Evolutionary conservation across 2,888 invertebrate genomes (phyloP).

Genomic region (Achlya flavicornis): DNA sequence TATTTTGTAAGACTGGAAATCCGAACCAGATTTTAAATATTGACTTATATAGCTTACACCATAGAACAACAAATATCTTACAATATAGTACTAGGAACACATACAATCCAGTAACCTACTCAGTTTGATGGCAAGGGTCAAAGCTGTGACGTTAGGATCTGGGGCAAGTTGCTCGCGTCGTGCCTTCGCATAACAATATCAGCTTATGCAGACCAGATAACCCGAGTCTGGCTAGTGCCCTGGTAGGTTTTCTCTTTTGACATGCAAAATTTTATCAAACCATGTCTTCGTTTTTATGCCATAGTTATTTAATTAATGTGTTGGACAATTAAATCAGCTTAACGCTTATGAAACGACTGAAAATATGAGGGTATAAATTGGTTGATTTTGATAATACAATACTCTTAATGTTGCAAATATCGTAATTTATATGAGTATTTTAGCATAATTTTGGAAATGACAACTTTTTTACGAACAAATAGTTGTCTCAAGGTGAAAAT

Average conservation of each 20-base stretch:
- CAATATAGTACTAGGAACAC: neutral
- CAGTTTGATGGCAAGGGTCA: slow-evolving; percentile 18
- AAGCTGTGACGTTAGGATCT: slow-evolving; percentile 33
- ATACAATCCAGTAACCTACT: neutral
- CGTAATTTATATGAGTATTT: too few relatives aligned
- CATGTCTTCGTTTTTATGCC: too few relatives aligned
- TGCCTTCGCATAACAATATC: slow-evolving; percentile 55
- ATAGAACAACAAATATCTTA: neutral
- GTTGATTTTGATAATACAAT: too few relatives aligned
- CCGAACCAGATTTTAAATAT: neutral
- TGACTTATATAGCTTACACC: neutral
- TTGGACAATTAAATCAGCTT: too few relatives aligned
- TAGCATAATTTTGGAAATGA: too few relatives aligned
- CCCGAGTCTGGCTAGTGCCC: slow-evolving; percentile 32
- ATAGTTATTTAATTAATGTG: too few relatives aligned
- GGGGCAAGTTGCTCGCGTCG: slow-evolving; percentile 40
- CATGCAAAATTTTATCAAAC: slow-evolving; percentile 17
- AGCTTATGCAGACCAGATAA: slow-evolving; percentile 43
- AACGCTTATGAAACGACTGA: too few relatives aligned
- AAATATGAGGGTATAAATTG: too few relatives aligned
- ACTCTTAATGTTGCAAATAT: too few relatives aligned
- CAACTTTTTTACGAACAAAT: too few relatives aligned
- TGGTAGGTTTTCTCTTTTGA: slow-evolving; percentile 18
- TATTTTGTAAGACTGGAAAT: too few relatives aligned
- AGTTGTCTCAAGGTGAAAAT: too few relatives aligned